A percentile compares a stretch with the other conserved stretches of the same genome.
Evolutionary conservation across 2,888 invertebrate species (phyloP).

Genomic region (Diarsia dahlii): DNA sequence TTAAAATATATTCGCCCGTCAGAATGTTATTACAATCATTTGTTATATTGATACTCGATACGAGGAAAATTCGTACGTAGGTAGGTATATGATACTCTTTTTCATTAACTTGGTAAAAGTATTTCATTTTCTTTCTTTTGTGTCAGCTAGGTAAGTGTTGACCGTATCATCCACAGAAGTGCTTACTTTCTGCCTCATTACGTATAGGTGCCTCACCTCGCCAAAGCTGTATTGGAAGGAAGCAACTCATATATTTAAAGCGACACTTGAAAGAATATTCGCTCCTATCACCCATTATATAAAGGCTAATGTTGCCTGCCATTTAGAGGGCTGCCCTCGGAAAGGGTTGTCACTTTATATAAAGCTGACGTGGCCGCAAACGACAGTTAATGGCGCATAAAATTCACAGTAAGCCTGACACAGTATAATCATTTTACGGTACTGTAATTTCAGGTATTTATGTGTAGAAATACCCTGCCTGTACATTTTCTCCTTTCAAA

Average conservation of each 20-base stretch:
- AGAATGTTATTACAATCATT: neutral
- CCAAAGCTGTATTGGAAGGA: slow-evolving; percentile 76
- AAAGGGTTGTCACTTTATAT: slow-evolving; percentile 87
- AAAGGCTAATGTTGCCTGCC: slow-evolving; percentile 73
- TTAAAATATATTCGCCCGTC: neutral
- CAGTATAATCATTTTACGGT: slow-evolving; percentile 80
- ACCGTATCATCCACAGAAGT: slow-evolving; percentile 68
- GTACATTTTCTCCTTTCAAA: slow-evolving; percentile 44
- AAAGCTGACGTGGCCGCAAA: slow-evolving; percentile 85
- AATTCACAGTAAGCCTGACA: slow-evolving; percentile 83
- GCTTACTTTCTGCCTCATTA: slow-evolving; percentile 80
- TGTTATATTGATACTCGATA: neutral
- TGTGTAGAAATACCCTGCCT: slow-evolving; percentile 48
- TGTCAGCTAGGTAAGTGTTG: slow-evolving; percentile 31
- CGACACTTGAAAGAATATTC: slow-evolving; percentile 64
- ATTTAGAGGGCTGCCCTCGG: slow-evolving; percentile 68
- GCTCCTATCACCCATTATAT: slow-evolving; percentile 64
- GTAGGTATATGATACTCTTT: neutral
- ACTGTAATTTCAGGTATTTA: slow-evolving; percentile 72
- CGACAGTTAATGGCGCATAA: slow-evolving; percentile 87
- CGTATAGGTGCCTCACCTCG: slow-evolving; percentile 74
- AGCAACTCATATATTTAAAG: slow-evolving; percentile 77
- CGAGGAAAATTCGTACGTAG: neutral
- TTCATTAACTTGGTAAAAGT: slow-evolving; percentile 11
- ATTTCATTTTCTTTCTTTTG: slow-evolving; percentile 28